These are phyloP conservation scores for Zelleria hepariella DNA, from an alignment of 2,888 invertebrate species.

Conservation along the genomic window DNA sequence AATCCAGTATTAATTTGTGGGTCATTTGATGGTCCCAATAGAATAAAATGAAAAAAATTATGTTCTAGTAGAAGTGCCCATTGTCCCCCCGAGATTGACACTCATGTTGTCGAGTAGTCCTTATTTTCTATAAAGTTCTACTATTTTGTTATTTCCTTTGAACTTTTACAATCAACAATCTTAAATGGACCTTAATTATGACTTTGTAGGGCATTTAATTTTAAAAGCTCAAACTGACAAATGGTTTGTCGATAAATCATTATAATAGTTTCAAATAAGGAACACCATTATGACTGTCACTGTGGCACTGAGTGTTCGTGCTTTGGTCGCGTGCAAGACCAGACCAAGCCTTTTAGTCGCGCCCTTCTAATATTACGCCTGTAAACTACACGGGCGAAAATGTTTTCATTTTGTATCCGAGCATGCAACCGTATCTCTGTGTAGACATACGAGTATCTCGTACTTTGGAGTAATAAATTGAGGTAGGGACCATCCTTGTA, in stretches of 20 bases:
- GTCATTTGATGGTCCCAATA: too few relatives aligned
- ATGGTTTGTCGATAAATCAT: background rate
- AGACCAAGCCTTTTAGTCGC: constrained; percentile 39
- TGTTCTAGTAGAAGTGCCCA: too few relatives aligned
- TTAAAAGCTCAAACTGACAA: background rate
- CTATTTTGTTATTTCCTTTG: too few relatives aligned
- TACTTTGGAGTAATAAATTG: too few relatives aligned
- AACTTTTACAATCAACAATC: too few relatives aligned
- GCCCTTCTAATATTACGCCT: constrained; percentile 20
- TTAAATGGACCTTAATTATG: too few relatives aligned
- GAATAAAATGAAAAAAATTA: too few relatives aligned
- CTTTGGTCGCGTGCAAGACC: constrained; percentile 30
- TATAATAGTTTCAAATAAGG: background rate
- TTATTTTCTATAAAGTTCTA: too few relatives aligned
- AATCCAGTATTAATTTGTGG: too few relatives aligned
- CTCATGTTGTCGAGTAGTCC: too few relatives aligned
- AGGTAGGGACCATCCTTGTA: too few relatives aligned
- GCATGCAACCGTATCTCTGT: background rate
- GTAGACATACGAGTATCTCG: background rate
- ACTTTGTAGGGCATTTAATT: background rate
- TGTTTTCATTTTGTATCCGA: constrained; percentile 9
- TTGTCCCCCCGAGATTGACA: too few relatives aligned
- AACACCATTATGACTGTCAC: background rate
- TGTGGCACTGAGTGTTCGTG: background rate
- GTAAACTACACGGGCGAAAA: constrained; percentile 24